Conservation (phyloP, 1,140 invertebrate species). For the Drosophila orena region DNA sequence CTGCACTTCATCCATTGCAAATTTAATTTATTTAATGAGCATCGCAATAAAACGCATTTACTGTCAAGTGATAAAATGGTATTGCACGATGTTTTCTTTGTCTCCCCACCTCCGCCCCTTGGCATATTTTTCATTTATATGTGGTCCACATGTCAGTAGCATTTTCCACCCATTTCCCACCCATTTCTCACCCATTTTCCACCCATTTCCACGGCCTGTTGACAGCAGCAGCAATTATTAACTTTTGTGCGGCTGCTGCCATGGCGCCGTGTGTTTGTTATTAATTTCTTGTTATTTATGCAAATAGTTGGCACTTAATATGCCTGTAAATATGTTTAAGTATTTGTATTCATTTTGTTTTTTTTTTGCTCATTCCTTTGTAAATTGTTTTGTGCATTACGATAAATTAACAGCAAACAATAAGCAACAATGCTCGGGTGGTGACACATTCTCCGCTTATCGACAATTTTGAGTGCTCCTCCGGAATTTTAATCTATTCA, state of each 20-base stretch:
- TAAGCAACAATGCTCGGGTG: conserved; percentile 11
- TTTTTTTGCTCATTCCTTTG: conserved; percentile 23
- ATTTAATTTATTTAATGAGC: conserved; percentile 82
- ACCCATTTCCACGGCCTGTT: conserved; percentile 53
- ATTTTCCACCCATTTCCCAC: conserved; percentile 14
- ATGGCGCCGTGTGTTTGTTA: conserved; percentile 81
- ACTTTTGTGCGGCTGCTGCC: conserved; percentile 80
- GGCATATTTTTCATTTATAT: conserved; percentile 79
- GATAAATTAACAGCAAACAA: conserved; percentile 72
- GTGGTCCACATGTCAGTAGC: conserved; percentile 59
- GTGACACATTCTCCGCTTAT: conserved; percentile 69
- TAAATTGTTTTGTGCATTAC: conserved; percentile 74
- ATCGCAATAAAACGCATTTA: conserved; percentile 80
- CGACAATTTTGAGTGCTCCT: conserved; percentile 44
- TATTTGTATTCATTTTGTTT: conserved; percentile 8
- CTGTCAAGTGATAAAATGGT: conserved; percentile 82
- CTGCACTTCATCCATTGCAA: conserved; percentile 35
- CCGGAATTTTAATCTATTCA: conserved; percentile 60
- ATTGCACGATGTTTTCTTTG: conserved; percentile 38
- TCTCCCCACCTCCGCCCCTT: conserved; percentile 1
- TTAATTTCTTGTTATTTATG: conserved; percentile 84
- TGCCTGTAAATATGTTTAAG: conserved; percentile 61
- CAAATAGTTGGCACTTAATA: conserved; percentile 84
- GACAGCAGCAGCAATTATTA: conserved; percentile 79
- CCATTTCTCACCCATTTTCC: conserved; percentile 13